These are phyloP conservation scores for Megalonaias nervosa DNA, from an alignment of 1,140 invertebrate species.

Conservation along the genomic window DNA sequence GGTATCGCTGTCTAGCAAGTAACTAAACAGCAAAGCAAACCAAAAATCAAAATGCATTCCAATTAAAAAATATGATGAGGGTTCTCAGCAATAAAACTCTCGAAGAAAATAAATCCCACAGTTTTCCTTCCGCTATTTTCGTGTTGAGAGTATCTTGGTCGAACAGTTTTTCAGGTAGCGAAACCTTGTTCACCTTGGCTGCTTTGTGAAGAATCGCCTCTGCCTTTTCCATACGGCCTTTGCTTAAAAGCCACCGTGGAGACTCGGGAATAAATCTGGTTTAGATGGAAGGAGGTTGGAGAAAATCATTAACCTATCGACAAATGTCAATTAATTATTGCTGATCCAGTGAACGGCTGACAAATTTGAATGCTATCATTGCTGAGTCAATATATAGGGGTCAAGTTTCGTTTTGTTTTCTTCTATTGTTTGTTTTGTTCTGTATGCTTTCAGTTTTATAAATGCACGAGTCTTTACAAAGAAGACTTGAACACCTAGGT, in stretches of 20 bases:
- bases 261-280: conserved; percentile 60
- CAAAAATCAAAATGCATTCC: conserved; percentile 17
- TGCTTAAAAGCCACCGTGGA: conserved; percentile 60
- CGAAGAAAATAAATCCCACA: conserved; percentile 35
- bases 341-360: background rate
- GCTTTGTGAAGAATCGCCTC: conserved; percentile 47
- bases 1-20: too few species aligned
- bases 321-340: background rate
- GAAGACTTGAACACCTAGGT: too few species aligned
- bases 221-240: conserved; percentile 52
- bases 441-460: too few species aligned
- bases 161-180: conserved; percentile 36
- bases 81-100: conserved; percentile 32
- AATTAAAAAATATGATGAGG: conserved; percentile 44
- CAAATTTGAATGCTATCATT: background rate
- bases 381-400: too few species aligned
- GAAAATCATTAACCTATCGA: background rate
- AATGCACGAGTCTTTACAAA: too few species aligned
- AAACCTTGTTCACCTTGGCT: conserved; percentile 52
- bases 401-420: background rate
- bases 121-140: conserved; percentile 21
- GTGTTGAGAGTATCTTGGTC: conserved; percentile 24
- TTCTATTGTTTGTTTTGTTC: too few species aligned
- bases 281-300: background rate
- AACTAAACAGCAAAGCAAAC: too few species aligned